Evolutionary conservation across 1,140 invertebrate species (phyloP), one percentile per base, ranked within the genome.

Genomic region (Gyrodactylus bullatarudis): DNA sequence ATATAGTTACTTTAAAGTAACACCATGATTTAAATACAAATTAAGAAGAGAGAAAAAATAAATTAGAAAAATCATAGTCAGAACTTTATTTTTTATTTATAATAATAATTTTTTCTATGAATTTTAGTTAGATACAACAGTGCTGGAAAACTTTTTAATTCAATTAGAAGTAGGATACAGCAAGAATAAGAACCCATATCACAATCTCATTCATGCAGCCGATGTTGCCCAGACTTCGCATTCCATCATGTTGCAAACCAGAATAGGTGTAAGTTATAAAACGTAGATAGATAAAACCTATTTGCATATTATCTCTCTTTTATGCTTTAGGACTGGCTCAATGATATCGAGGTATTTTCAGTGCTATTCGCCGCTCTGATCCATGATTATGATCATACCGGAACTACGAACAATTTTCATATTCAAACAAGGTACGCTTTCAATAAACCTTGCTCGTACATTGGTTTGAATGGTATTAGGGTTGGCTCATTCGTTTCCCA

Each of bases 401-500:
- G 89, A 76, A 90, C 89, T 71, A 93, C 89, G 22, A 93, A 93
- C 79, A 91, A 90, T 80, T 93, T 93, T 79, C 90, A 93, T 78
- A 88, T 92, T n/a, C 89, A 89, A 87, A 89, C 88, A 20, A 87
- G 87, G 69, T 54, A 54, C 8, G n/a, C n/a, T n/a, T n/a, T n/a
- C n/a, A n/a, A n/a, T n/a, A n/a, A n/a, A n/a, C n/a, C n/a, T n/a
- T n/a, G n/a, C n/a, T n/a, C n/a, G n/a, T n/a, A n/a, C n/a, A n/a
- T n/a, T n/a, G n/a, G n/a, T n/a, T n/a, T n/a, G n/a, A n/a, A n/a
- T n/a, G n/a, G n/a, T n/a, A n/a, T n/a, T n/a, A n/a, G n/a, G n/a
- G n/a, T n/a, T n/a, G n/a, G n/a, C n/a, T n/a, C n/a, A n/a, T n/a
- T n/a, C n/a, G n/a, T n/a, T n/a, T n/a, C n/a, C n/a, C n/a, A n/a